A percentile compares a stretch with the other conserved stretches of the same genome.
These are phyloP conservation scores for Noctua pronuba DNA, from an alignment of 2,888 invertebrate genomes.

Conservation along the genomic window DNA sequence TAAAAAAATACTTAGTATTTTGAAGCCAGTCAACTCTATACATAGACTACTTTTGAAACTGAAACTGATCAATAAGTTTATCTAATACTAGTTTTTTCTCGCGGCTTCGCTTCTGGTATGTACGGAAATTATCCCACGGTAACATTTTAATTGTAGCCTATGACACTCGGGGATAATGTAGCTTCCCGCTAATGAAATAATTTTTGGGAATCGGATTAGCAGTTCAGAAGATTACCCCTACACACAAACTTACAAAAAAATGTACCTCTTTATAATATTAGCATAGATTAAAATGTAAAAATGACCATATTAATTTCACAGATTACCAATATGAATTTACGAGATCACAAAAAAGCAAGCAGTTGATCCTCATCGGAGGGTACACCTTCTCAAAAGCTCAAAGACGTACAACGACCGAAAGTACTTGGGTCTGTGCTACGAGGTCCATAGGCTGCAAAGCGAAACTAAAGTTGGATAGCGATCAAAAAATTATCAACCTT, in stretches of 20 bases:
- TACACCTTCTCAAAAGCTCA: constrained; percentile 67
- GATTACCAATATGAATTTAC: constrained; percentile 42
- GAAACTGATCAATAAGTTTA: background rate
- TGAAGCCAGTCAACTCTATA: background rate
- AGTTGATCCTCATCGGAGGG: constrained; percentile 68
- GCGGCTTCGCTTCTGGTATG: too few species aligned
- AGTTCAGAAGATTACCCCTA: too few species aligned
- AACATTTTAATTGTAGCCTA: too few species aligned
- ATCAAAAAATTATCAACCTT: constrained; percentile 29
- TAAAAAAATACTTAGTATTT: background rate
- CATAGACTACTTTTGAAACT: background rate
- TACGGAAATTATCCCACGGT: too few species aligned
- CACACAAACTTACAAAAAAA: too few species aligned
- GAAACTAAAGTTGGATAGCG: constrained; percentile 37
- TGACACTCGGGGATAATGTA: too few species aligned
- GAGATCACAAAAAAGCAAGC: constrained; percentile 54
- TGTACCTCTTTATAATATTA: too few species aligned
- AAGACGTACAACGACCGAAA: background rate
- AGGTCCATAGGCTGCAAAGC: constrained; percentile 56
- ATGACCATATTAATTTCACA: background rate
- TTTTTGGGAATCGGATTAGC: too few species aligned
- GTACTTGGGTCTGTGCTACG: constrained; percentile 64
- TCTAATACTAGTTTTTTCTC: too few species aligned
- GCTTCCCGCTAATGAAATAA: too few species aligned
- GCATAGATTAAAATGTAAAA: too few species aligned